Conservation (phyloP, 53 echinoderm and acorn worm genomes). For the Patiria pectinifera region DNA sequence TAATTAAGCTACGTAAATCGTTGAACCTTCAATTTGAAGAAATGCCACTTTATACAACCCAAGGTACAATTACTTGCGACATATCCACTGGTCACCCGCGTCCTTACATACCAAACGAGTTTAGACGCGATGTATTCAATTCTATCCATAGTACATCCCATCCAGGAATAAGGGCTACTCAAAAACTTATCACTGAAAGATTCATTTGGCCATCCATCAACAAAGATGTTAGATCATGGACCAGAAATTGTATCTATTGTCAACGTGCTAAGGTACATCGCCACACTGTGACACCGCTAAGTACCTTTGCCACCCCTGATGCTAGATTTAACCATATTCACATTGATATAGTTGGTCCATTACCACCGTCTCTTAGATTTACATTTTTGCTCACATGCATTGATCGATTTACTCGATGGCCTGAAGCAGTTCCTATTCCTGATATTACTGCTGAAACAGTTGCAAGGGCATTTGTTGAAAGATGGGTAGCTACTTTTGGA, state of each 20-base stretch:
- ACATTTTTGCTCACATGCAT: not conserved
- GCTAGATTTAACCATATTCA: no score
- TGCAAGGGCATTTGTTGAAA: no score
- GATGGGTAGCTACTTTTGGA: no score
- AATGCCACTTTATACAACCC: not conserved
- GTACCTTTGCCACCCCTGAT: not conserved
- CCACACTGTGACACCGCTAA: not conserved
- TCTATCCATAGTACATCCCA: not conserved
- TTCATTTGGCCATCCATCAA: conserved; percentile 64
- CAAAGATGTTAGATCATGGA: conserved; percentile 1
- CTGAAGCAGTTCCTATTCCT: conserved; percentile 58
- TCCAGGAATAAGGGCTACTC: not conserved
- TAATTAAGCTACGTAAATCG: not conserved
- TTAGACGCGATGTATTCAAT: not conserved
- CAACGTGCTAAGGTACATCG: conserved; percentile 8
- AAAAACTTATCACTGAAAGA: conserved; percentile 37
- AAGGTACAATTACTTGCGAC: not conserved
- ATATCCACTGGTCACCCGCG: conserved; percentile 59
- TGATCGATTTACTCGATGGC: conserved; percentile 15
- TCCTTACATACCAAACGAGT: conserved; percentile 8
- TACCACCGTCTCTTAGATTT: no score
- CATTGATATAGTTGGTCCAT: no score
- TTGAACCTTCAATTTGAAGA: not conserved
- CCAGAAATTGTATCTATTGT: not conserved
- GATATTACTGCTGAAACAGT: no score